Evolutionary conservation across 2,888 invertebrate species (phyloP).

Genomic region (Pterostichus madidus): DNA sequence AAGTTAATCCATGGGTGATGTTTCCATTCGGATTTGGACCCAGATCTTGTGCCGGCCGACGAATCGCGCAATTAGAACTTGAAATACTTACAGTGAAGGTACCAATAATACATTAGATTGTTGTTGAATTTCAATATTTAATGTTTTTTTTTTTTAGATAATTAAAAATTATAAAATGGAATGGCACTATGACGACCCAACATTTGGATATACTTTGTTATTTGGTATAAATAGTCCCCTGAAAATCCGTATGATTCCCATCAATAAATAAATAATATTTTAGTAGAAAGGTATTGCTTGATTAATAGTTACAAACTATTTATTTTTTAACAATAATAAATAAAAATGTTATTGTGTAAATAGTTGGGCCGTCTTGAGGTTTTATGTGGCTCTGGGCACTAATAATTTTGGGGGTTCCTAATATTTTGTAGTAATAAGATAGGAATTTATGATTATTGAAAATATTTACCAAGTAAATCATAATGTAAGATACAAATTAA

Average conservation of each 20-base stretch:
- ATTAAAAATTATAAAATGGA: conserved; percentile 71
- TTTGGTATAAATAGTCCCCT: conserved; percentile 71
- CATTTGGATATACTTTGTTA: conserved; percentile 69
- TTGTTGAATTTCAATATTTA: background rate
- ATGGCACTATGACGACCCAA: conserved; percentile 72
- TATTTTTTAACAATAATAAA: too few species aligned
- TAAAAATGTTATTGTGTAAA: too few species aligned
- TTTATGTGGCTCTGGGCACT: too few species aligned
- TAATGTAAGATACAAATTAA: too few species aligned
- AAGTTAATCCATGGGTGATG: conserved; percentile 81
- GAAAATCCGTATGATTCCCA: conserved; percentile 70
- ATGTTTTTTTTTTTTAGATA: conserved; percentile 68
- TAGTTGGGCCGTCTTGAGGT: too few species aligned
- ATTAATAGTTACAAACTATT: too few species aligned
- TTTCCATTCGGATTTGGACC: conserved; percentile 86
- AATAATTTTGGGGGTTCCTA: too few species aligned
- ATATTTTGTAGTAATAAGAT: too few species aligned
- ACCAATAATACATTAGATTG: background rate
- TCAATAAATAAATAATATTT: conserved; percentile 67
- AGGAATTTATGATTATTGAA: too few species aligned
- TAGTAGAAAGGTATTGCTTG: too few species aligned
- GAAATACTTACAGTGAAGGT: conserved; percentile 73
- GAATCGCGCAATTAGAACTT: conserved; percentile 84
- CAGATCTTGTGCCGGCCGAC: conserved; percentile 84
- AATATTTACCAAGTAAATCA: too few species aligned